Conservation (phyloP, 2,888 invertebrate species). For the Sminthurides aquaticus region DNA sequence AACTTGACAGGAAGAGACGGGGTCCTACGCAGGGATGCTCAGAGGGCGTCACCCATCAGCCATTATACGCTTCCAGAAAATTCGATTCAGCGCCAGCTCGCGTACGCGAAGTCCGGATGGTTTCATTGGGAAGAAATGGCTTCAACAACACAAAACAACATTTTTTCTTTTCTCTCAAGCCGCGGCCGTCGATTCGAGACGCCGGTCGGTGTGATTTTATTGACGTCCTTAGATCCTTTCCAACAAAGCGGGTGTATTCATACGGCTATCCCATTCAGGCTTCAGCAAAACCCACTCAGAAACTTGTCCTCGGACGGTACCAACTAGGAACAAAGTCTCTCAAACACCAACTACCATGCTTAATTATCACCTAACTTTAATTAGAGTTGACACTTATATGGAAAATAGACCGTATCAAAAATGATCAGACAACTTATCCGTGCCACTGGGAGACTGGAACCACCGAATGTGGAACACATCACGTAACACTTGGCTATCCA, state of each 20-base stretch:
- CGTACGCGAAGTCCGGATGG: neutral
- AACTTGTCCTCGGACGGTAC: neutral
- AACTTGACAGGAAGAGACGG: neutral
- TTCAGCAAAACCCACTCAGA: neutral
- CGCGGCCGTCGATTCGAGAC: conserved; percentile 15
- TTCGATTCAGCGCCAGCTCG: neutral
- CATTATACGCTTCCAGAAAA: neutral
- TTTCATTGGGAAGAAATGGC: neutral
- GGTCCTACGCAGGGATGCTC: neutral
- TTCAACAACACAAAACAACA: neutral
- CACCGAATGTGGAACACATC: too few species aligned
- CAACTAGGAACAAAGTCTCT: neutral
- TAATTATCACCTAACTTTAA: too few species aligned
- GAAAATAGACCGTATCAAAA: too few species aligned
- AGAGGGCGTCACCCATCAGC: neutral
- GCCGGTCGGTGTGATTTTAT: conserved; percentile 17
- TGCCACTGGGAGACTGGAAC: too few species aligned
- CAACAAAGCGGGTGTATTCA: neutral
- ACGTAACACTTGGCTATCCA: too few species aligned
- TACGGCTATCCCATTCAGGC: neutral
- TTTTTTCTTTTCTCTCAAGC: conserved; percentile 3
- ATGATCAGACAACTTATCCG: neutral
- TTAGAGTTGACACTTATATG: too few species aligned
- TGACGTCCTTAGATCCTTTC: conserved; percentile 6
- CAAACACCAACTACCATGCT: neutral